These are phyloP conservation scores for Drosophila engyochracea DNA, from an alignment of 2,888 invertebrate genomes.

Conservation along the genomic window DNA sequence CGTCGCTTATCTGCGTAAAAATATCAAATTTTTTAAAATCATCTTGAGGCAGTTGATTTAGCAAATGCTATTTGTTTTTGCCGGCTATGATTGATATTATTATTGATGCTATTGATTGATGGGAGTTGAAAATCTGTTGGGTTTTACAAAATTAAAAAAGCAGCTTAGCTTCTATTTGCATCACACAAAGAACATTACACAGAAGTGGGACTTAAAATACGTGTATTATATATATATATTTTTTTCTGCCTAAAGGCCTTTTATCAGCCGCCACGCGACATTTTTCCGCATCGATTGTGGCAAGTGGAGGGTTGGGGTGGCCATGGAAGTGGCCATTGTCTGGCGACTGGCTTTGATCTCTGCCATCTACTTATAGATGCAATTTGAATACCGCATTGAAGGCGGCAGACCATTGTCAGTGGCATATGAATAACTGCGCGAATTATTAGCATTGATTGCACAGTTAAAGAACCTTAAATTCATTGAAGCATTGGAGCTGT, in stretches of 20 bases:
- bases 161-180: constrained; percentile 72
- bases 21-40: constrained; percentile 75
- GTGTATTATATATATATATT: constrained; percentile 2
- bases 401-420: constrained; percentile 32
- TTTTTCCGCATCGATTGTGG: constrained; percentile 68
- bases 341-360: constrained; percentile 67
- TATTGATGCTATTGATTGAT: constrained; percentile 71
- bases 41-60: constrained; percentile 70
- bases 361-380: constrained; percentile 40
- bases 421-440: constrained; percentile 16
- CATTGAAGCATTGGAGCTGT: not conserved
- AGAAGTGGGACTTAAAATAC: constrained; percentile 39
- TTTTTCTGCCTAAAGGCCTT: constrained; percentile 52
- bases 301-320: constrained; percentile 10
- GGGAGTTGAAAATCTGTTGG: constrained; percentile 56
- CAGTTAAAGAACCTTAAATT: constrained; percentile 4
- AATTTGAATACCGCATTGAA: constrained; percentile 34
- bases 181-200: constrained; percentile 61
- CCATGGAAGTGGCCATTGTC: constrained; percentile 61
- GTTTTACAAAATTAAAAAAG: constrained; percentile 77
- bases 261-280: constrained; percentile 76
- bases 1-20: constrained; percentile 72
- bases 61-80: constrained; percentile 78
- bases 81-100: constrained; percentile 75
- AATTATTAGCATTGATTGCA: constrained; percentile 38